Conservation (phyloP, 2,113 vertebrate species). For the Isurus oxyrinchus region DNA sequence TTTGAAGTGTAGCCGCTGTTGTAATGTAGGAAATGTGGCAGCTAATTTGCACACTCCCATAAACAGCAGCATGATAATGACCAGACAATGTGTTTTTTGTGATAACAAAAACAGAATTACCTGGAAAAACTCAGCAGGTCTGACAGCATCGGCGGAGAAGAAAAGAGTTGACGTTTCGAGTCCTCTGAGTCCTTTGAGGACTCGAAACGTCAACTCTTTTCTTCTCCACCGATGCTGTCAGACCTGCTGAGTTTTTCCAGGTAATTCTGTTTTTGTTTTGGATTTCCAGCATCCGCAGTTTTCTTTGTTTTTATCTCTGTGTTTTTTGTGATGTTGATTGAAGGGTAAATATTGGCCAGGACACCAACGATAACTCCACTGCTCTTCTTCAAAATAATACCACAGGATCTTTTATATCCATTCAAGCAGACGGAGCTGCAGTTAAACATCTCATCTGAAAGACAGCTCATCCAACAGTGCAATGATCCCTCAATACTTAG, state of each 20-base stretch:
- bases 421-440: not conserved
- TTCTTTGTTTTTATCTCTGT: too few species aligned
- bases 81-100: not conserved
- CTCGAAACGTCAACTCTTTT: too few species aligned
- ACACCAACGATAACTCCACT: not conserved
- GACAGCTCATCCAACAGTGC: not conserved
- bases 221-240: too few species aligned
- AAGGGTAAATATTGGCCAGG: not conserved
- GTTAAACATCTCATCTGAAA: not conserved
- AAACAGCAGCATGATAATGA: not conserved
- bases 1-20: not conserved
- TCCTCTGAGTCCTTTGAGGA: too few species aligned
- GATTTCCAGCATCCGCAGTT: too few species aligned
- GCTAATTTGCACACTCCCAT: not conserved
- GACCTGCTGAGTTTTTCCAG: too few species aligned
- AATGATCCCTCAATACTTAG: not conserved
- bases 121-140: too few species aligned
- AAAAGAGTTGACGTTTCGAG: too few species aligned
- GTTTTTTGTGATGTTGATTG: not conserved
- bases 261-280: too few species aligned
- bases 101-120: too few species aligned
- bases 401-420: not conserved
- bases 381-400: not conserved
- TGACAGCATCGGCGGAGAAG: too few species aligned
- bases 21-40: not conserved